Percentiles rank a stretch among this genome's conserved stretches.
phyloP scores from a whole-genome alignment of 2,113 vertebrate species.

The Puma concolor region DNA sequence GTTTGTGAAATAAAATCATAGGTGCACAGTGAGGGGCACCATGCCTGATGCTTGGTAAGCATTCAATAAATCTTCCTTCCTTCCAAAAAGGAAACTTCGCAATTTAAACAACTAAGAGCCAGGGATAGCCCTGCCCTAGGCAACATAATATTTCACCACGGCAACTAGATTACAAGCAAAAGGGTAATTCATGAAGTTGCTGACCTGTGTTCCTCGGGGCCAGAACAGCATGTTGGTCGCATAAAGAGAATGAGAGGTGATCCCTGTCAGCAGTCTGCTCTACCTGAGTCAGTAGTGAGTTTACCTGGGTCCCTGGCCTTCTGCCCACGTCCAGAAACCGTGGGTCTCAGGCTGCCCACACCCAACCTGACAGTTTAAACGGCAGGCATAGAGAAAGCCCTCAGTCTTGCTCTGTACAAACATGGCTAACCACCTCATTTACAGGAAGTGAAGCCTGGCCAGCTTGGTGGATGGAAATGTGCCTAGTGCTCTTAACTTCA shows the following conservation, averaged over 20 bases:
- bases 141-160: conserved; percentile 72
- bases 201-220: conserved; percentile 54
- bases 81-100: conserved; percentile 56
- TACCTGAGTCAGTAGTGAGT: neutral
- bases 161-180: conserved; percentile 73
- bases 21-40: neutral
- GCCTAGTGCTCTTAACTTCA: neutral
- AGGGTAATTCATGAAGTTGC: conserved; percentile 73
- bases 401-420: neutral
- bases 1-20: conserved; percentile 41
- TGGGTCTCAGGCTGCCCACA: neutral
- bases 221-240: conserved; percentile 58
- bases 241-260: conserved; percentile 51
- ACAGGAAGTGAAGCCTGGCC: fast-evolving
- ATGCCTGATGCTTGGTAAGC: neutral
- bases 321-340: neutral
- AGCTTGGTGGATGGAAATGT: neutral
- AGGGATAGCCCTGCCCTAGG: conserved; percentile 65
- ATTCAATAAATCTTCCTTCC: conserved; percentile 55
- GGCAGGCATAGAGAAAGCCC: neutral
- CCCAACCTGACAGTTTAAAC: neutral
- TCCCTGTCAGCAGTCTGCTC: conserved; percentile 20
- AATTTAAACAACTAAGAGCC: conserved; percentile 63
- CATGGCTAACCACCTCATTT: neutral
- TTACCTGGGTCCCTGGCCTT: conserved; percentile 13